phyloP scores from a whole-genome alignment of 2,888 invertebrate genomes.

The Melipona bicolor region DNA sequence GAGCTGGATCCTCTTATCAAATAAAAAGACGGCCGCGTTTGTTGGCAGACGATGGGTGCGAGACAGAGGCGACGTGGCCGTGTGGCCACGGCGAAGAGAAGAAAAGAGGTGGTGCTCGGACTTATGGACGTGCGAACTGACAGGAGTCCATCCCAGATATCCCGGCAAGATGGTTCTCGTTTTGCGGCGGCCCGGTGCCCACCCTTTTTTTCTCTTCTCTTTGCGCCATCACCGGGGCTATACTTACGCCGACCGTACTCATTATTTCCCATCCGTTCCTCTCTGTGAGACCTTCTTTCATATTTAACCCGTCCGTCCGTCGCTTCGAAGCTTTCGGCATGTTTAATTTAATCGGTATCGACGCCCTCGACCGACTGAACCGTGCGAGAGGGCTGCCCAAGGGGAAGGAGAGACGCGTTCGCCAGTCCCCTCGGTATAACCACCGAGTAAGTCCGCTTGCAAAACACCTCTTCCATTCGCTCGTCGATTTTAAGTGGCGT shows the following conservation, averaged over 20 bases:
- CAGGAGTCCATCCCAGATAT: conserved; percentile 77
- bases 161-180: conserved; percentile 75
- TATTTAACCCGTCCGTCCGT: conserved; percentile 74
- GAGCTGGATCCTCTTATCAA: conserved; percentile 72
- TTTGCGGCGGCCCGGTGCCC: conserved; percentile 70
- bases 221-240: conserved; percentile 79
- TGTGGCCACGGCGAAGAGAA: conserved; percentile 50
- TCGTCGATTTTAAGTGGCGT: conserved; percentile 20
- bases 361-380: conserved; percentile 77
- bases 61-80: conserved; percentile 44
- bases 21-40: conserved; percentile 69
- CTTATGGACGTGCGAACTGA: conserved; percentile 80
- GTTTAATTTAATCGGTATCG: conserved; percentile 82
- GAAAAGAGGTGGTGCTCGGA: conserved; percentile 66
- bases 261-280: conserved; percentile 77
- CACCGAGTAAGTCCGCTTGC: conserved; percentile 53
- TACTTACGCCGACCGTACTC: conserved; percentile 80
- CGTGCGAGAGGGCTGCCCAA: conserved; percentile 57
- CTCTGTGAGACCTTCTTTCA: conserved; percentile 73
- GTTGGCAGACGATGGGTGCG: conserved; percentile 38
- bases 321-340: conserved; percentile 72
- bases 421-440: conserved; percentile 37
- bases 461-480: conserved; percentile 49
- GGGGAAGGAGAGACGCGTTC: not conserved
- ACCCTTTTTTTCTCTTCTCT: conserved; percentile 76